Base-by-base conservation (phyloP, 1,140 invertebrate genomes). In the Drosophila miranda region DNA sequence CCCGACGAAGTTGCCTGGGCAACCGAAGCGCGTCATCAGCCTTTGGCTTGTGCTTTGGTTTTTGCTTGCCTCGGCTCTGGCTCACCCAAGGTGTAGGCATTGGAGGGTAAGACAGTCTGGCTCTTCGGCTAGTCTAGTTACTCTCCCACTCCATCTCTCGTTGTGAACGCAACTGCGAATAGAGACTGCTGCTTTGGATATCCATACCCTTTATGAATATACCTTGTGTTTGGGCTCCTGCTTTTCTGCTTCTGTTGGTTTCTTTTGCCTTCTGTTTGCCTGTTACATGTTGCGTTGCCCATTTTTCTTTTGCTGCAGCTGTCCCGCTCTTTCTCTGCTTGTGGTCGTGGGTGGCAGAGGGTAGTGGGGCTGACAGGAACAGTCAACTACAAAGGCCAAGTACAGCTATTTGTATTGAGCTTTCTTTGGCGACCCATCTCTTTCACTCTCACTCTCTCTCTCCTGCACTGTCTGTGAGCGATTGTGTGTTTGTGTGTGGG, bases 341-440 rank as follows among this genome's bases (percentile, higher is more conserved):
- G 16, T 41, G 16, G 19, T 62, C 52, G 30, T 21, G 7, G n/a
- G 23, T 14, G 28, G 7, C 3, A 38, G 4, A 13, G 4, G 21
- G 30, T 21, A 2, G 13, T 3, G 23, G 11, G 38, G 34, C 23
- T 28, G 38, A 38, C 58, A 26, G 50, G 42, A 38, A 59, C 66
- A 68, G 62, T 68, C 66, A 38, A 49, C 66, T 48, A 76, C 60
- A 64, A 76, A 75, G 69, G 70, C 69, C 69, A 82, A 69, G 74
- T 68, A 64, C 23, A 42, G 79, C 59, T 52, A 86, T 84, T 84
- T 74, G 80, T 86, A 86, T 80, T 77, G 77, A 80, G 81, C 77
- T 86, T 86, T 76, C 76, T 72, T 62, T 74, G 73, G 59, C 45
- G 54, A 45, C 48, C 42, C 38, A 16, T 53, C 59, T 53, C n/a